Evolutionary conservation across 2,888 invertebrate species (phyloP).

Genomic region (Drosophila maculinotata): DNA sequence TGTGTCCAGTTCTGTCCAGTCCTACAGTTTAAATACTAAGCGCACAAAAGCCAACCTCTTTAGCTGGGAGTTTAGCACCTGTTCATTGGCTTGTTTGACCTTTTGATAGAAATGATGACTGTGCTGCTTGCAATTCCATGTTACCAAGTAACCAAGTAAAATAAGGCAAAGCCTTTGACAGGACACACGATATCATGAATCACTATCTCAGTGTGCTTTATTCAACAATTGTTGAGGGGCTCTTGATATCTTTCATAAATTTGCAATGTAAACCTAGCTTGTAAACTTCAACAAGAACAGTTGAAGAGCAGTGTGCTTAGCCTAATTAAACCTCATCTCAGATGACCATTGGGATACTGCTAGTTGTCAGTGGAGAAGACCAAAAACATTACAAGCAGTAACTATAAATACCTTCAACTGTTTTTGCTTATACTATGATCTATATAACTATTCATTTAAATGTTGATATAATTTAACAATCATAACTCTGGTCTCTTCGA

Average conservation of each 20-base stretch:
- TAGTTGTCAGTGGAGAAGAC: too few relatives aligned
- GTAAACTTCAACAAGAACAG: too few relatives aligned
- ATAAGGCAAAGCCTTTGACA: constrained; percentile 3
- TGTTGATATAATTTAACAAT: constrained; percentile 1
- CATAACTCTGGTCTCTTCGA: constrained; percentile 17
- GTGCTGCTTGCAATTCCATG: constrained; percentile 1
- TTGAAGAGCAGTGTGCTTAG: too few relatives aligned
- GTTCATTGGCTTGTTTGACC: neutral
- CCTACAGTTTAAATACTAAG: constrained; percentile 2
- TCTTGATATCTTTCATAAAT: neutral
- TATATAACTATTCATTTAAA: neutral
- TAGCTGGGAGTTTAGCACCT: neutral
- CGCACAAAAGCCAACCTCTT: constrained; percentile 7
- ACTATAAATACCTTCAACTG: too few relatives aligned
- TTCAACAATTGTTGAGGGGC: too few relatives aligned
- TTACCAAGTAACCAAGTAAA: too few relatives aligned
- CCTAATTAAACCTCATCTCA: too few relatives aligned
- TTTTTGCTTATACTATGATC: too few relatives aligned
- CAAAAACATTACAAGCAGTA: too few relatives aligned
- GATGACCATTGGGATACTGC: too few relatives aligned
- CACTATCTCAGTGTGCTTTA: neutral
- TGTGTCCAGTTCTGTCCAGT: neutral
- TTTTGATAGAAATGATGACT: neutral
- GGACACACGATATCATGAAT: neutral
- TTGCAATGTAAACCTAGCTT: neutral